Conservation (phyloP, 1,140 invertebrate genomes). For the Homalodisca vitripennis region DNA sequence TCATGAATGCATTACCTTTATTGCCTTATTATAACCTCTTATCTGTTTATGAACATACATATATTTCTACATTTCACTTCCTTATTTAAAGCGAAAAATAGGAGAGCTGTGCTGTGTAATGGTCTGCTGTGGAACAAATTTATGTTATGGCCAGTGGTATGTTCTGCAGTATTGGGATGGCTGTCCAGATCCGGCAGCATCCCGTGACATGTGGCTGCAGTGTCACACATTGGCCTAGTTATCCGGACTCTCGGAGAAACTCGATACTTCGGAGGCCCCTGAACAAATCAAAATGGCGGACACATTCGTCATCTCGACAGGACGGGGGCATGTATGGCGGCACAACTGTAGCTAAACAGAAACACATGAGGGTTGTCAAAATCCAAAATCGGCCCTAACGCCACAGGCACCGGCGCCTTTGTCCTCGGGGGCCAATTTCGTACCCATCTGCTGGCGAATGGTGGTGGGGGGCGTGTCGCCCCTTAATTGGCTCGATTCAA, state of each 20-base stretch:
- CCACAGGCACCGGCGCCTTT: background rate
- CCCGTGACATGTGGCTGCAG: too few relatives aligned
- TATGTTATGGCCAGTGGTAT: too few relatives aligned
- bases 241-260: too few relatives aligned
- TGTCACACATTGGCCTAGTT: background rate
- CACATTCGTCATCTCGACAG: background rate
- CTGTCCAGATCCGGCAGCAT: too few relatives aligned
- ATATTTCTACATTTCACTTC: too few relatives aligned
- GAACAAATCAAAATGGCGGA: constrained; percentile 5
- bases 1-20: too few relatives aligned
- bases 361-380: background rate
- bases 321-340: background rate
- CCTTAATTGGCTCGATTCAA: background rate
- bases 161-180: too few relatives aligned
- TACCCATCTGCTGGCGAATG: background rate
- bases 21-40: too few relatives aligned
- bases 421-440: background rate
- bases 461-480: background rate
- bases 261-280: background rate
- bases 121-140: too few relatives aligned
- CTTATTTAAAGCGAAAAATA: too few relatives aligned
- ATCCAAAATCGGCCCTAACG: background rate
- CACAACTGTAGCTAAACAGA: background rate
- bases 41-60: too few relatives aligned
- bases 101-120: too few relatives aligned